Conservation (phyloP, 2,797 vertebrate species). For the Cyprinodon diabolis region DNA sequence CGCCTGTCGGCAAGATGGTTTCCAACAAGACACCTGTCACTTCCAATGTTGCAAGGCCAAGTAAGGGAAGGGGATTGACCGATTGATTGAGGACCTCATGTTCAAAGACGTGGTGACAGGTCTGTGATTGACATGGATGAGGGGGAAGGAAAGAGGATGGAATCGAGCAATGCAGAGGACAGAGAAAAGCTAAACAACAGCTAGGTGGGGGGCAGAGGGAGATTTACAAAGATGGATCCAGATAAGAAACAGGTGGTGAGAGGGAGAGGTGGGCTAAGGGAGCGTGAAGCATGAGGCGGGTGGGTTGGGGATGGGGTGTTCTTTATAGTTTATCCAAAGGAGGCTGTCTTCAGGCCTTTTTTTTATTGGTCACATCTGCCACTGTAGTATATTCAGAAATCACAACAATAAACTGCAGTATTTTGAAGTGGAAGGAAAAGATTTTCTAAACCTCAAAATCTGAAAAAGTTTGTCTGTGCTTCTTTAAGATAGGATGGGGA, state of each 20-base stretch:
- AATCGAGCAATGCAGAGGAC: conserved; percentile 26
- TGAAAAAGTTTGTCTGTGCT: background rate
- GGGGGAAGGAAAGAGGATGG: conserved; percentile 44
- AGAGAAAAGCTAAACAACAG: conserved; percentile 57
- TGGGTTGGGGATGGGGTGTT: background rate
- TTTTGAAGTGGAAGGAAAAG: background rate
- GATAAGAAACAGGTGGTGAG: conserved; percentile 66
- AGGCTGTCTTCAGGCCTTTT: background rate
- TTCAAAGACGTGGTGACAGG: conserved; percentile 66
- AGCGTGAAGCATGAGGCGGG: conserved; percentile 4
- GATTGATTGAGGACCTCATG: conserved; percentile 78
- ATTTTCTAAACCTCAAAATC: background rate
- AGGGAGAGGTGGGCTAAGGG: conserved; percentile 66
- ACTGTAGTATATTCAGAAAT: background rate
- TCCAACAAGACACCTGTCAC: conserved; percentile 76
- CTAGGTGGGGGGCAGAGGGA: conserved; percentile 38
- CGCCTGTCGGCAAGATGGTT: conserved; percentile 58
- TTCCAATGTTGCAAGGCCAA: conserved; percentile 63
- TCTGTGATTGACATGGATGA: conserved; percentile 77
- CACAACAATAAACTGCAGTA: background rate
- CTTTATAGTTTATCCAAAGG: conserved; percentile 42
- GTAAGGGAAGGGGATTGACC: conserved; percentile 60
- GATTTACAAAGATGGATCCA: conserved; percentile 53
- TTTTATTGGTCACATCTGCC: background rate
- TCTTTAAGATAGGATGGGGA: background rate